Conservation (phyloP, 2,888 invertebrate species). For the Electrophaes corylata region DNA sequence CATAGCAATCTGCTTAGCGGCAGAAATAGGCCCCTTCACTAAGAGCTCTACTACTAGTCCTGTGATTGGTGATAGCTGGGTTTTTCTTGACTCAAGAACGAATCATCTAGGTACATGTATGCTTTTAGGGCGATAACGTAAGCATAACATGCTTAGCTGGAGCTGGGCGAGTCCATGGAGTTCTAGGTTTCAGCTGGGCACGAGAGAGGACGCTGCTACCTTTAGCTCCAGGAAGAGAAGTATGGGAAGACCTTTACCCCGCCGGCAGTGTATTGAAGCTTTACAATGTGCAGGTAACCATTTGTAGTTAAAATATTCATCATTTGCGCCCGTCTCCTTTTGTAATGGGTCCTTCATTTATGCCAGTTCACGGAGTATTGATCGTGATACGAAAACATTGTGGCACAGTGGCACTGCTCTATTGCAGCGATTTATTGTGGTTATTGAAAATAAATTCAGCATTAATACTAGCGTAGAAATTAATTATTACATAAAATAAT, state of each 20-base stretch:
- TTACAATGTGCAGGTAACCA: slow-evolving; percentile 88
- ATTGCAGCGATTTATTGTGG: neutral
- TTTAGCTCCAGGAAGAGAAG: slow-evolving; percentile 89
- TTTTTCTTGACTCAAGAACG: too few relatives aligned
- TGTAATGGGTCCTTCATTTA: neutral
- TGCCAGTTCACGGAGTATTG: neutral
- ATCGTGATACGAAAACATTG: neutral
- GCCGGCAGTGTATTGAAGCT: slow-evolving; percentile 93
- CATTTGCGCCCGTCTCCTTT: neutral
- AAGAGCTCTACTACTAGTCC: too few relatives aligned
- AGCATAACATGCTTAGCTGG: slow-evolving; percentile 89
- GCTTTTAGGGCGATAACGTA: slow-evolving; percentile 86
- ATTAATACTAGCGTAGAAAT: too few relatives aligned
- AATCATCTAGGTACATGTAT: too few relatives aligned
- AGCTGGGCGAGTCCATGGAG: slow-evolving; percentile 85
- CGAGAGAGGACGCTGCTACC: slow-evolving; percentile 90
- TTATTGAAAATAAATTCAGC: neutral
- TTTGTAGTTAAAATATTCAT: slow-evolving; percentile 3
- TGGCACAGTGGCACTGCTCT: neutral
- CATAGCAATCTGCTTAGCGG: too few relatives aligned
- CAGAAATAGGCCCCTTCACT: too few relatives aligned
- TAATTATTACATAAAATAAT: too few relatives aligned
- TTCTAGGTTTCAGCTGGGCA: slow-evolving; percentile 93
- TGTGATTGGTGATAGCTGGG: too few relatives aligned
- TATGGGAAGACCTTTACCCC: slow-evolving; percentile 93